Base-by-base conservation (phyloP, 2,113 vertebrate genomes). In the Calonectris borealis region DNA sequence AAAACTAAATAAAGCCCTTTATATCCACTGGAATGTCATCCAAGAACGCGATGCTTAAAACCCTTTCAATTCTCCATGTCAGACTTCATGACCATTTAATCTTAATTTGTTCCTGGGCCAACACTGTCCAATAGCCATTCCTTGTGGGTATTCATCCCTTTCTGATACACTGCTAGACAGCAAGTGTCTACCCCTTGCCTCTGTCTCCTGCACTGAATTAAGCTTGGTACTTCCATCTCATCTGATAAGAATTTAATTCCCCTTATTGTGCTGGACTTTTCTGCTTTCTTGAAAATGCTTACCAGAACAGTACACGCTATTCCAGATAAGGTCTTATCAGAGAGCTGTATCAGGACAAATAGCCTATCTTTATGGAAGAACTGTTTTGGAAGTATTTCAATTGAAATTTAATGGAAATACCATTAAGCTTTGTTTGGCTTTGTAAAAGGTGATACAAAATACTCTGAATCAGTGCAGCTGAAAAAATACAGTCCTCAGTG, bases 381-480 rank as follows among this genome's bases (percentile, higher is more conserved):
- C 94, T 90, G 84, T 69, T 96, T 77, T 97, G 96, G 96, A 97
- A 95, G 82, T 54, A 93, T 97, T 96, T 97, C 95, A 97, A 87
- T 77, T 91, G 93, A 96, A 97, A 94, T 95, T 96, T 96, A 96
- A 97, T 94, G 94, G 94, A 95, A 96, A 96, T 89, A 91, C 92
- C 95, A 95, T 97, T 97, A 97, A 94, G 93, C 84, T 97, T 97
- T 96, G 94, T 94, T 97, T 97, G 93, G 94, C 95, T 97, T 95
- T 91, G 54, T 95, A 95, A 95, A 97, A 95, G 95, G 96, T 96
- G 94, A 91, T 94, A 94, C 86, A 95, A 97, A 97, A 96, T 92
- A 89, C 94, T 73, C 93, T 94, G 95, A 97, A 96, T 93, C 83
- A 92, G 71, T 0, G 7, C 94, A 95, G 95, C 94, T 97, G 96